Evolutionary conservation across 2,797 vertebrate genomes (phyloP).

Genomic region (Brotula barbata): DNA sequence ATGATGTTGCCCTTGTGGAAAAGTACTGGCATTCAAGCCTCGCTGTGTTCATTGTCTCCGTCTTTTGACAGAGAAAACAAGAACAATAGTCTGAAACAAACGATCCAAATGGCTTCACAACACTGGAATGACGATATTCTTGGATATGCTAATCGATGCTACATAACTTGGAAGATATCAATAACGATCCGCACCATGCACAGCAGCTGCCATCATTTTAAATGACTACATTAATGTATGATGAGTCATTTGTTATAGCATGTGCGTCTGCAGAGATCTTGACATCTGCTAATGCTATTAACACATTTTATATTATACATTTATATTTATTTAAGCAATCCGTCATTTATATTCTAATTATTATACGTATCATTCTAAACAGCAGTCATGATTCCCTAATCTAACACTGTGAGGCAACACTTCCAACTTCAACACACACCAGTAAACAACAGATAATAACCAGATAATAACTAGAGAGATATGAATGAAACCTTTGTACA

Average conservation of each 20-base stretch:
- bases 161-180: conserved; percentile 3
- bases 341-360: too few relatives aligned
- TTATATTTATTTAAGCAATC: too few relatives aligned
- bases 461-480: too few relatives aligned
- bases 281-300: too few relatives aligned
- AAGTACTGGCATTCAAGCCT: conserved; percentile 77
- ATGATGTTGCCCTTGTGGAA: conserved; percentile 79
- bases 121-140: conserved; percentile 30
- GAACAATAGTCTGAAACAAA: conserved; percentile 53
- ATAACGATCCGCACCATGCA: neutral
- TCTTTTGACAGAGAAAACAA: conserved; percentile 52
- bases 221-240: neutral
- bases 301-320: too few relatives aligned
- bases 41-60: conserved; percentile 81
- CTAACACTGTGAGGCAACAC: too few relatives aligned
- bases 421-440: too few relatives aligned
- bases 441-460: too few relatives aligned
- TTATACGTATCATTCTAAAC: too few relatives aligned
- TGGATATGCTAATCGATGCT: conserved; percentile 11
- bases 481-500: too few relatives aligned
- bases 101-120: conserved; percentile 31
- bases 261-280: too few relatives aligned
- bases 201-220: neutral
- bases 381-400: too few relatives aligned
- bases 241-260: neutral